Evolutionary conservation across 2,797 vertebrate genomes (phyloP).

Genomic region (Cheracebus regulus): DNA sequence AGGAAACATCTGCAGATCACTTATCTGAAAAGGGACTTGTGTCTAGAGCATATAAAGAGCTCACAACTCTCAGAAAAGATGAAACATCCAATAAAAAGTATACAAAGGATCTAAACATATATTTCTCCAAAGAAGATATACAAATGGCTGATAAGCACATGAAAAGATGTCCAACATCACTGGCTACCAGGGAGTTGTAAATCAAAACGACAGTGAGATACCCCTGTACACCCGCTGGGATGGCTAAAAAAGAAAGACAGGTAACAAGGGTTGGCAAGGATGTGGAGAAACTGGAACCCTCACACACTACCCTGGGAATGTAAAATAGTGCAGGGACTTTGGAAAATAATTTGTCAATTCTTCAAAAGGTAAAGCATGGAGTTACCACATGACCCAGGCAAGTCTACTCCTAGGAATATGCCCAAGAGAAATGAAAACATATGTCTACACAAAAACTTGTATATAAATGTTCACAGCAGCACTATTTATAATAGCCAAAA

Average conservation of each 20-base stretch:
- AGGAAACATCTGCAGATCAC: not conserved
- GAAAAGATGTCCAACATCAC: not conserved
- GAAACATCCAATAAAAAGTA: not conserved
- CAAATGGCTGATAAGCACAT: not conserved
- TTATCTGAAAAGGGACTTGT: not conserved
- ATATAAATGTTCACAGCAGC: not conserved
- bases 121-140: not conserved
- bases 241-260: not conserved
- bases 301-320: not conserved
- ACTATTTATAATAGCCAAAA: not conserved
- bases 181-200: not conserved
- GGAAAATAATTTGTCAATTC: not conserved
- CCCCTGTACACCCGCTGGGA: too few relatives aligned
- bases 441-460: not conserved
- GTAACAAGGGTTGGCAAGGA: not conserved
- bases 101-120: not conserved
- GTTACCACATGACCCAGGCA: not conserved
- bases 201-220: not conserved
- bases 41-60: not conserved
- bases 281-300: not conserved
- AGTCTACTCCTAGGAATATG: not conserved
- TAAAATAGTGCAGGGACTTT: not conserved
- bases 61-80: not conserved
- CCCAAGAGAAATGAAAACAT: not conserved
- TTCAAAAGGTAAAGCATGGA: not conserved